Evolutionary conservation across 1,140 invertebrate genomes (phyloP).

Genomic region (Pemphigus obesinymphae): DNA sequence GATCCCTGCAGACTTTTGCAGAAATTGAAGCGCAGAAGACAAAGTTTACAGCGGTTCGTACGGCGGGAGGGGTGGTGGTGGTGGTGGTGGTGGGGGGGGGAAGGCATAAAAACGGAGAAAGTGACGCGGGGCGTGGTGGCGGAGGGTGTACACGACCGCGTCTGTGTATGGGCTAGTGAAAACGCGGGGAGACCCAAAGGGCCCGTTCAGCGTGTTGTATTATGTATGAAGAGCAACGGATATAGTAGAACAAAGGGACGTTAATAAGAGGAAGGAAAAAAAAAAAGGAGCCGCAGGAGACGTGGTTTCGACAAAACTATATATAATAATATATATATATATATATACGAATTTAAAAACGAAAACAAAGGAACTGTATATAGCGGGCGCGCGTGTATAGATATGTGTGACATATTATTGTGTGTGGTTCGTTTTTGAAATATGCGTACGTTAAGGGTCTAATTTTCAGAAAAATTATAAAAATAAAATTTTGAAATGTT

Average conservation of each 20-base stretch:
- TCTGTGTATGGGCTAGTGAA: not conserved
- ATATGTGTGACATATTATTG: too few species aligned
- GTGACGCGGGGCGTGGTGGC: not conserved
- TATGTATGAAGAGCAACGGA: constrained; percentile 8
- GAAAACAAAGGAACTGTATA: not conserved
- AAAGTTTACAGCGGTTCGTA: not conserved
- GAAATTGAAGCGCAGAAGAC: not conserved
- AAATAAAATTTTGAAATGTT: too few species aligned
- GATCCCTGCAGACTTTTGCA: not conserved
- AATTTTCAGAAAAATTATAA: too few species aligned
- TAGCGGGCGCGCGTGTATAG: too few species aligned
- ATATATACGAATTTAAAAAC: too few species aligned
- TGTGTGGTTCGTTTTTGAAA: too few species aligned
- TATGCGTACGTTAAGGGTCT: not conserved
- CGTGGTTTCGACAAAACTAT: not conserved
- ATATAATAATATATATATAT: too few species aligned
- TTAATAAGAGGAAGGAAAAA: not conserved
- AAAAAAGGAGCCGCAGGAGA: not conserved
- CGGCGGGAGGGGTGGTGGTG: too few species aligned
- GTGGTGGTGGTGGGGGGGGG: too few species aligned
- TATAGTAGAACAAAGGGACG: constrained; percentile 1
- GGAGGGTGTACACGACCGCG: not conserved
- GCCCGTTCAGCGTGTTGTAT: not conserved
- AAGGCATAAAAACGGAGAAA: not conserved
- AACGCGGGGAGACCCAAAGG: not conserved